A percentile compares a stretch with the other conserved stretches of the same genome.
These are phyloP conservation scores for Stigmatopora argus DNA, from an alignment of 2,113 vertebrate species.

Conservation along the genomic window DNA sequence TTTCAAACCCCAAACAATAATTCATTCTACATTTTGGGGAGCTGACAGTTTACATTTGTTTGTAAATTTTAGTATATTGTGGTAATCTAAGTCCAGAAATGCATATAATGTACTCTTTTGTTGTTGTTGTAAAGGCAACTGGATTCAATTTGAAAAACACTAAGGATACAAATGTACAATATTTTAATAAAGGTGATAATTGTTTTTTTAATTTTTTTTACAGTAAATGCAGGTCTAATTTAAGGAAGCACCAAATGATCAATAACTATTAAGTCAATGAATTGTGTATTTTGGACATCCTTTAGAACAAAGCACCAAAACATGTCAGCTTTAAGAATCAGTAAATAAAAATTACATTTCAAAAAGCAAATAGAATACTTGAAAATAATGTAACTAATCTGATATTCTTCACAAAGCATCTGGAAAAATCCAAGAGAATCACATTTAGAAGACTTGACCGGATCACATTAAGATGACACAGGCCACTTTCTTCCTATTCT, in stretches of 20 bases:
- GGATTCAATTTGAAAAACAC: constrained; percentile 47
- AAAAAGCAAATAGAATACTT: background rate
- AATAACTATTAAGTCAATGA: background rate
- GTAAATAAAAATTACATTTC: background rate
- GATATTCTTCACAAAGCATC: background rate
- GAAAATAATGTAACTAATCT: background rate
- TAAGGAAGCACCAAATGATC: background rate
- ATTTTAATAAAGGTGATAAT: constrained; percentile 9
- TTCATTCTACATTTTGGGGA: constrained; percentile 57
- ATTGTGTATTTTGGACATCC: background rate
- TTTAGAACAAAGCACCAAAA: too few relatives aligned
- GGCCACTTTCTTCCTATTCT: background rate
- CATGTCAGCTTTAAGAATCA: background rate
- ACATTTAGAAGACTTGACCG: background rate
- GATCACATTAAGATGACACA: background rate
- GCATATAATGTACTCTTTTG: constrained; percentile 57
- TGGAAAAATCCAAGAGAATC: background rate
- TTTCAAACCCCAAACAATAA: constrained; percentile 42
- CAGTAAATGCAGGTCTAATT: background rate
- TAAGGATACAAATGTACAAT: constrained; percentile 14
- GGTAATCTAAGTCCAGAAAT: constrained; percentile 49
- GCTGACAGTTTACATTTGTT: constrained; percentile 48
- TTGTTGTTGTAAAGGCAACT: constrained; percentile 70
- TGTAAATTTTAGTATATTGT: constrained; percentile 41
- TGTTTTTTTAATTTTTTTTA: constrained; percentile 6